Evolutionary conservation across 2,797 vertebrate species (phyloP), one percentile per base, ranked within the genome.

Genomic region (Caiman crocodilus): DNA sequence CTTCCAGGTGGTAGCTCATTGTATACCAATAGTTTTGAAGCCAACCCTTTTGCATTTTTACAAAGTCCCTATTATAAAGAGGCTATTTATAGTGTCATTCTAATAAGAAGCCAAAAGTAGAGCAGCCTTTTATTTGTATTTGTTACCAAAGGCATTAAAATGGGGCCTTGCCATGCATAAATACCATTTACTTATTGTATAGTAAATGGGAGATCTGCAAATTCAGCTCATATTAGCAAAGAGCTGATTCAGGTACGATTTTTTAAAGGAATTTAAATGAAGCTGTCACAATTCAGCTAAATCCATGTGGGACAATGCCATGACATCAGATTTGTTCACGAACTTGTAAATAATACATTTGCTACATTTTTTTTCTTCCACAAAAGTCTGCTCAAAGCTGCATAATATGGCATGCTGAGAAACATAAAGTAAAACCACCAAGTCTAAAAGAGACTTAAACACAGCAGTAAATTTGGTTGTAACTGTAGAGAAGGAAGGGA

Each of bases 51-150:
- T 65, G 50, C 64, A 2, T 86, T 94, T 89, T 71, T 17, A 50
- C 28, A 17, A 89, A 81, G 89, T 77, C 65, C 92, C 87, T 92
- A 63, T 90, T 92, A 95, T 92, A 96, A 96, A 92, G 94, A 89
- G 57, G 87, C 82, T 96, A 96, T 96, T 96, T 96, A 93, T 94
- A 88, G 95, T 61, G 26, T 83, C 86, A 50, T 67, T 90, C 79
- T 94, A 91, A 92, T 81, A 90, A 86, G 88, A 21, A 93, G 65
- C 90, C 83, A 87, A 95, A 95, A 89, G 9, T 90, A 96, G 94
- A 93, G 71, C 79, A 94, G 91, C 14, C 93, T 96, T 96, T 96
- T 96, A 93, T 94, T 96, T 95, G 93, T 88, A 95, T 25, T 86
- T 0, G 0, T 63, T 88, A 81, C 76, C 84, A 92, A 92, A 87